phyloP scores from a whole-genome alignment of 2,797 vertebrate genomes.

The Cirrhinus mrigala region DNA sequence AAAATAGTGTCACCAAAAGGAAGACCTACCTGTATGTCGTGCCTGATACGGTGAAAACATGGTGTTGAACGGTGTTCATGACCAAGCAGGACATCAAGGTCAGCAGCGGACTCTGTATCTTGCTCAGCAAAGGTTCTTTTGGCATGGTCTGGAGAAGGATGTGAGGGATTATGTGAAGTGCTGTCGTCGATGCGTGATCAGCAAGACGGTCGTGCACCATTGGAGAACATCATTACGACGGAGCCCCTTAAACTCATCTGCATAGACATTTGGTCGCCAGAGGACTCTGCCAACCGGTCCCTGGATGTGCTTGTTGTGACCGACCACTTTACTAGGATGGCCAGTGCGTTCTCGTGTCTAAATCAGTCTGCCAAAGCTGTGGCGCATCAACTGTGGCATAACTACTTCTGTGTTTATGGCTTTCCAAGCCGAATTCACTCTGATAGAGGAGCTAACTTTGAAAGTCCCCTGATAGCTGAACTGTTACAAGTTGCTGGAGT shows the following conservation, averaged over 20 bases:
- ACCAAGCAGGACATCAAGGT: slow-evolving; percentile 45
- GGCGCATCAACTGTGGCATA: neutral
- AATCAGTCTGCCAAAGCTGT: slow-evolving; percentile 8
- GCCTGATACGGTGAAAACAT: neutral
- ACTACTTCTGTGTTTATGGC: slow-evolving; percentile 13
- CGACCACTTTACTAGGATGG: neutral
- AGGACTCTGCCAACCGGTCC: slow-evolving; percentile 27
- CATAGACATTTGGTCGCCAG: slow-evolving; percentile 45
- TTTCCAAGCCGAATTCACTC: neutral
- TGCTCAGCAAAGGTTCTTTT: neutral
- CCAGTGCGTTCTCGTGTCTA: neutral
- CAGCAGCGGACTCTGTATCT: slow-evolving; percentile 29
- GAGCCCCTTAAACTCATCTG: slow-evolving; percentile 30
- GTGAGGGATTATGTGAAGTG: neutral
- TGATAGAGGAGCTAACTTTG: neutral
- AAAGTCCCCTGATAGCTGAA: neutral
- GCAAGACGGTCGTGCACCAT: slow-evolving; percentile 11
- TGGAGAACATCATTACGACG: neutral
- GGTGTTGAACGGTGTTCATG: slow-evolving; percentile 33
- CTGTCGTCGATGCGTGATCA: slow-evolving; percentile 28
- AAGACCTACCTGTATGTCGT: slow-evolving; percentile 44
- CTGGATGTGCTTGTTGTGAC: slow-evolving; percentile 22
- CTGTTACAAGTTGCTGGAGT: neutral
- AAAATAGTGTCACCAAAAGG: neutral
- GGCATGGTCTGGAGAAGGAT: neutral